phyloP scores from a whole-genome alignment of 2,113 vertebrate genomes.

The Sakesphorus luctuosus region DNA sequence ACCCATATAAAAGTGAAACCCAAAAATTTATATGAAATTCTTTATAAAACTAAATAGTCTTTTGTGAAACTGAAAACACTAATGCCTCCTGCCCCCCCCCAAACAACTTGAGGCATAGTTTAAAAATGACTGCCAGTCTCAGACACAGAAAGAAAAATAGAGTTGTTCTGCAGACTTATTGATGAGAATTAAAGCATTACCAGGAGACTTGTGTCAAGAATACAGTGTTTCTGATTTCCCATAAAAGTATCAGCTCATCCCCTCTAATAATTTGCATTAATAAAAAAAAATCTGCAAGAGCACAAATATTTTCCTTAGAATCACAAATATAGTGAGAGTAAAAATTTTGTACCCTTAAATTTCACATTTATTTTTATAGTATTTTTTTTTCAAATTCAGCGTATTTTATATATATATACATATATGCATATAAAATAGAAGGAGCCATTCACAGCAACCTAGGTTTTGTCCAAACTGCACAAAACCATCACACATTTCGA shows the following conservation, averaged over 20 bases:
- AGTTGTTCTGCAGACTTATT: background rate
- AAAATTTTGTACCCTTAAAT: background rate
- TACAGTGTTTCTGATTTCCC: background rate
- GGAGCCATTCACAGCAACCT: background rate
- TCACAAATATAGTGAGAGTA: background rate
- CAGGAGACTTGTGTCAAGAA: background rate
- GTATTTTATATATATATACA: background rate
- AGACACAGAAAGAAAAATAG: background rate
- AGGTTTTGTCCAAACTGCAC: background rate
- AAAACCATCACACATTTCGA: background rate
- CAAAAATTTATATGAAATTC: background rate
- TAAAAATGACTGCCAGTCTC: background rate
- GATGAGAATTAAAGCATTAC: background rate
- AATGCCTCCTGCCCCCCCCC: fast-evolving
- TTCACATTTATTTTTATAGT: background rate
- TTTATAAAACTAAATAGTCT: background rate
- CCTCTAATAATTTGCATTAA: background rate
- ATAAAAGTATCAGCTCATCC: background rate
- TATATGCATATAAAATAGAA: background rate
- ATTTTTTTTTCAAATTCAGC: background rate
- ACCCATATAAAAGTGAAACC: background rate
- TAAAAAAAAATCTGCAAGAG: background rate
- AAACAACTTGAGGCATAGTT: background rate
- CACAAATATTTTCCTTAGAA: background rate
- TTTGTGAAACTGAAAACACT: background rate